Base-by-base conservation (phyloP, 2,888 invertebrate species). In the Chouioia cunea region DNA sequence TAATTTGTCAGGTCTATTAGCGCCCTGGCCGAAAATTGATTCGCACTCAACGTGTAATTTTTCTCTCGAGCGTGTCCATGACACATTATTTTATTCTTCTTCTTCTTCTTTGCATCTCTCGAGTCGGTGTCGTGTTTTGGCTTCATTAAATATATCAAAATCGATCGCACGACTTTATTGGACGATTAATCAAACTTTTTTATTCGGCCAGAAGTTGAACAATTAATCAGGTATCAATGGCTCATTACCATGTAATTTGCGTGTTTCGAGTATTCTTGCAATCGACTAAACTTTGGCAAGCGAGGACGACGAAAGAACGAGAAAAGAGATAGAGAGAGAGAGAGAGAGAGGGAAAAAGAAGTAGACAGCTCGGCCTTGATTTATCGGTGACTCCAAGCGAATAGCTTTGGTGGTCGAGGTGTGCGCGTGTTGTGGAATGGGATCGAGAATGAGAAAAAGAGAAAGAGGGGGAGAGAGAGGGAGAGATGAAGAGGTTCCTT, bases 381-480 rank as follows among this genome's bases (percentile, higher is more conserved):
- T 67, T 67, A 67, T 67, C 36, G 20, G 22, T 27, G 53, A 52
- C 10, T 27, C 54, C 52, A 20, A n/a, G 52, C 22, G 63, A 71
- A 71, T 74, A 76, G 75, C 77, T 72, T 74, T 62, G 76, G 77
- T 76, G 76, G 76, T 75, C 59, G 46, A 36, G 36, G 36, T 36
- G 36, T 16, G 16, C 46, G 20, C 20, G 48, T 54, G 46, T 63
- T 16, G 36, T 36, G 52, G 62, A 50, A 52, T 52, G 36, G 36
- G 52, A 52, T 52, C 48, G 53, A 44, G 4, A 23, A 8, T 43
- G 20, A 44, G 27, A 27, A 27, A 15, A 6, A 18, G 22, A 16
- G 10, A 56, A 66, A 44, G 43, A 16, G 50, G 12, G 60, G 12
- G 22, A 16, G 10, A 56, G 58, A 44, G 43, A 16, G 50, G 12